A percentile compares a stretch with the other conserved stretches of the same genome.
phyloP scores from a whole-genome alignment of 2,113 vertebrate species.

The Cochlearius cochlearius region DNA sequence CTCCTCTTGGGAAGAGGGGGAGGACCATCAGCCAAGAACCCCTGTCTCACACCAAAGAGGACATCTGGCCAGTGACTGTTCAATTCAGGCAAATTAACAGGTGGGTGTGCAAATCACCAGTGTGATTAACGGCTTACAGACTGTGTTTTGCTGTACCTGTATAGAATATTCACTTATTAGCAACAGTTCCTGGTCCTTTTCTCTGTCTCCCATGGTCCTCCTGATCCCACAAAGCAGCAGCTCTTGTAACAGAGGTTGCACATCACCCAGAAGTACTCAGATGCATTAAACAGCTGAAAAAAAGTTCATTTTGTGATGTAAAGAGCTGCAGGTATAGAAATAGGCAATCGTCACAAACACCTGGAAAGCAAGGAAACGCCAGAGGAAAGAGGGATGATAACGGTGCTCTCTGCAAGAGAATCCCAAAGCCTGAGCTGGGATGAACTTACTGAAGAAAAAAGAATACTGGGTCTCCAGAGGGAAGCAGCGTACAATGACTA shows the following conservation, averaged over 20 bases:
- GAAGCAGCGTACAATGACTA: neutral
- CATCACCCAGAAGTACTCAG: neutral
- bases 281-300: neutral
- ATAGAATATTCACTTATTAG: neutral
- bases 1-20: neutral
- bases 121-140: neutral
- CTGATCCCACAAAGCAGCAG: neutral
- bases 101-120: neutral
- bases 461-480: neutral
- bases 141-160: neutral
- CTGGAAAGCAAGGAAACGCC: neutral
- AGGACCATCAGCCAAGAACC: neutral
- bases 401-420: rapidly evolving
- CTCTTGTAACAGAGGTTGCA: neutral
- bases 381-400: neutral
- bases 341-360: neutral
- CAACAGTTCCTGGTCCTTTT: neutral
- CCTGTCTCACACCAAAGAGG: neutral
- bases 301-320: neutral
- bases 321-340: neutral
- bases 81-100: neutral
- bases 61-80: neutral
- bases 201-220: neutral
- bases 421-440: neutral
- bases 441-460: neutral